Evolutionary conservation across 2,888 invertebrate genomes (phyloP).

Genomic region (Drosophila greeni): DNA sequence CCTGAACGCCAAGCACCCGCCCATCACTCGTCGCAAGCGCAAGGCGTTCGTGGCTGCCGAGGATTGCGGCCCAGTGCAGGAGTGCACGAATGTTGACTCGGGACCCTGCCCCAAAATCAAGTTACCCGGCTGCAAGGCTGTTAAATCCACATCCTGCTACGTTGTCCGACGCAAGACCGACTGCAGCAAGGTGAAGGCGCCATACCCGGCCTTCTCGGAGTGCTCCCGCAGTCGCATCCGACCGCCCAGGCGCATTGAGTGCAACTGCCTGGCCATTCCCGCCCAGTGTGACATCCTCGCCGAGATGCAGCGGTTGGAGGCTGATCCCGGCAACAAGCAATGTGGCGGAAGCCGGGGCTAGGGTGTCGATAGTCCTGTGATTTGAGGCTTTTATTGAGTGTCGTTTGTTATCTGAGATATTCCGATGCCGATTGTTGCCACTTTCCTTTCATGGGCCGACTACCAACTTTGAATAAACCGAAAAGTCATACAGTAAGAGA

Average conservation of each 20-base stretch:
- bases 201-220: constrained; percentile 61
- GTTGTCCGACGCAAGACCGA: neutral
- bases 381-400: too few relatives aligned
- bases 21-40: constrained; percentile 48
- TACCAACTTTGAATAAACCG: constrained; percentile 22
- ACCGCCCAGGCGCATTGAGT: constrained; percentile 31
- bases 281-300: constrained; percentile 31
- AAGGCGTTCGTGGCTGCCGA: neutral
- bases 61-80: too few relatives aligned
- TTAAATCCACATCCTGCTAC: constrained; percentile 8
- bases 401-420: neutral
- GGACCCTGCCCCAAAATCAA: constrained; percentile 36
- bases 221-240: constrained; percentile 21
- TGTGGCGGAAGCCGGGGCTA: constrained; percentile 18
- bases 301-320: neutral
- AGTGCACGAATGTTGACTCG: neutral
- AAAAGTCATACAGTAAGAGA: neutral
- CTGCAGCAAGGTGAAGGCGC: constrained; percentile 51
- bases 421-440: constrained; percentile 5
- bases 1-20: constrained; percentile 35
- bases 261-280: constrained; percentile 34
- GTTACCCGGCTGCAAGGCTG: constrained; percentile 36
- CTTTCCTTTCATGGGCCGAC: neutral
- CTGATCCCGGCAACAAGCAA: neutral
- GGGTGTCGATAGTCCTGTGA: neutral